Percentiles rank a stretch among this genome's conserved stretches.
Evolutionary conservation across 2,113 vertebrate genomes (phyloP).

Genomic region (Bucco capensis): DNA sequence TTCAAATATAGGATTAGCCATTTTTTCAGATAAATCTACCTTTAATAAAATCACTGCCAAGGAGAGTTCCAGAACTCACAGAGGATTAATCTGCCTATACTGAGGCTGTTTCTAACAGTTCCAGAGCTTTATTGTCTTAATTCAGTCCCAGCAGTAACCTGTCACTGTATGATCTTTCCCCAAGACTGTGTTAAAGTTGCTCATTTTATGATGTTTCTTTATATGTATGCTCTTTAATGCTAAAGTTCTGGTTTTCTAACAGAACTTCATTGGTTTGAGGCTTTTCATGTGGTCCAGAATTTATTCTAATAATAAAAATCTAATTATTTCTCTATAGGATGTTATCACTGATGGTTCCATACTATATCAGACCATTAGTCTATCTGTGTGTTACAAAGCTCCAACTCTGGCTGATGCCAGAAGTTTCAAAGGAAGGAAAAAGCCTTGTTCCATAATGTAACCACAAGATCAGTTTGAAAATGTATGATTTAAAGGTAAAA

Average conservation of each 20-base stretch:
- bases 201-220: background rate
- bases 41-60: background rate
- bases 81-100: background rate
- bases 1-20: background rate
- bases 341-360: background rate
- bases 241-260: background rate
- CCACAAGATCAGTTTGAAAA: background rate
- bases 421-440: background rate
- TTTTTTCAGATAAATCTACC: background rate
- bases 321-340: conserved; percentile 18
- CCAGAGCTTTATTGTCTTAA: background rate
- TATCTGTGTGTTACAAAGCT: background rate
- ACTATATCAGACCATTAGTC: background rate
- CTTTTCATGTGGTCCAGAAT: background rate
- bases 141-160: background rate
- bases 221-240: background rate
- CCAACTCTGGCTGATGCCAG: background rate
- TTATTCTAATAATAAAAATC: background rate
- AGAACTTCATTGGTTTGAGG: background rate
- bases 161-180: background rate
- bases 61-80: background rate
- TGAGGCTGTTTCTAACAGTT: background rate
- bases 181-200: background rate
- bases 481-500: background rate
- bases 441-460: background rate